These are phyloP conservation scores for Hemicordylus capensis DNA, from an alignment of 2,113 vertebrate genomes.

Conservation along the genomic window DNA sequence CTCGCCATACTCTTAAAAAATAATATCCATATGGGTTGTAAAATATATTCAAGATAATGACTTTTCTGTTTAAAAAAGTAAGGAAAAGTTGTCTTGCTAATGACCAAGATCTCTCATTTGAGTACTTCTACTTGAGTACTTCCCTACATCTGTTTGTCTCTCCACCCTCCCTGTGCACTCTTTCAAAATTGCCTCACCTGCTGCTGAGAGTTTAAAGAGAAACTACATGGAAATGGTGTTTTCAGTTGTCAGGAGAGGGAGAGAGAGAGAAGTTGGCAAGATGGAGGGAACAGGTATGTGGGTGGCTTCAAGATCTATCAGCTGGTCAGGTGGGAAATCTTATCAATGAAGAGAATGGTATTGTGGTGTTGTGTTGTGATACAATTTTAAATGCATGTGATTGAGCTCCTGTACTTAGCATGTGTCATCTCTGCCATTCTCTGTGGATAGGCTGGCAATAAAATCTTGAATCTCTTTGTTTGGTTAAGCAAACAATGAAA, in stretches of 20 bases:
- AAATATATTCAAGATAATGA: too few species aligned
- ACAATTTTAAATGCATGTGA: neutral
- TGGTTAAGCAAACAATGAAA: constrained; percentile 25
- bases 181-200: neutral
- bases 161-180: neutral
- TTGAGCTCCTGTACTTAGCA: neutral
- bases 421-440: neutral
- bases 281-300: neutral
- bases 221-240: neutral
- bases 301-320: neutral
- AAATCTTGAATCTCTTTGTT: neutral
- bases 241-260: neutral
- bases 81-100: neutral
- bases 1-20: too few species aligned
- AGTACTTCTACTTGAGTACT: neutral
- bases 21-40: too few species aligned
- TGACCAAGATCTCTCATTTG: neutral
- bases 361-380: neutral
- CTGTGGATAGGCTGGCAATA: neutral
- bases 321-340: neutral
- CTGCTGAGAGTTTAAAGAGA: neutral
- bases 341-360: neutral
- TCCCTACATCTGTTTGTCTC: neutral
- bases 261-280: neutral
- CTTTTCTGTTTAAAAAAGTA: too few species aligned